These are phyloP conservation scores for Dromococcyx pavoninus DNA, from an alignment of 2,797 vertebrate genomes.

Conservation along the genomic window DNA sequence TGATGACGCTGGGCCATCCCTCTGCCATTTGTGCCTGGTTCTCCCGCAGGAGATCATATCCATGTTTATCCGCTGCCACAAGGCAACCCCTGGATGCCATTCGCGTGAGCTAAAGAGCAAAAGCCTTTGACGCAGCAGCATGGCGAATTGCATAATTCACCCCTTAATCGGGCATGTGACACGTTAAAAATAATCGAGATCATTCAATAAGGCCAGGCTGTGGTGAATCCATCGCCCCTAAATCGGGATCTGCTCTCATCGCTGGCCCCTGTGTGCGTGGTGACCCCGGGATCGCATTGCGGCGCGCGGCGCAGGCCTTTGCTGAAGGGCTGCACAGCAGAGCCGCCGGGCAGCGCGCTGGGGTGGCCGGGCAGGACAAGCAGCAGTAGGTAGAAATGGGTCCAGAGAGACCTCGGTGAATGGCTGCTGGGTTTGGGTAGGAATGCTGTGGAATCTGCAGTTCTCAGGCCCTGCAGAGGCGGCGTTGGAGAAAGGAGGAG, in stretches of 20 bases:
- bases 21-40: slow-evolving; percentile 36
- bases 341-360: not conserved
- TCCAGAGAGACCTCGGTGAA: not conserved
- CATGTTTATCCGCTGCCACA: slow-evolving; percentile 20
- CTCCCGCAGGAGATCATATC: not conserved
- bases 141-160: slow-evolving; percentile 36
- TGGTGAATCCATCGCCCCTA: not conserved
- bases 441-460: not conserved
- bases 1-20: not conserved
- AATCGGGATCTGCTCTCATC: not conserved
- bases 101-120: slow-evolving; percentile 42
- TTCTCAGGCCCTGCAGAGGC: not conserved
- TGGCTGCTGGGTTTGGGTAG: not conserved
- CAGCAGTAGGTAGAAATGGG: accelerated
- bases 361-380: not conserved
- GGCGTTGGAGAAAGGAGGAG: not conserved
- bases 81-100: slow-evolving; percentile 55
- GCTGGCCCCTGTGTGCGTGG: not conserved
- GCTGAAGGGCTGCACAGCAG: not conserved
- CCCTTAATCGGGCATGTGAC: slow-evolving; percentile 41
- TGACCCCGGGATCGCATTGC: not conserved
- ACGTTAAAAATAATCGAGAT: slow-evolving; percentile 55
- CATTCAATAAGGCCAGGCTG: not conserved
- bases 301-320: not conserved
- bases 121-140: not conserved